These are phyloP conservation scores for Pangasius macronema DNA, from an alignment of 2,797 vertebrate species.

Conservation along the genomic window DNA sequence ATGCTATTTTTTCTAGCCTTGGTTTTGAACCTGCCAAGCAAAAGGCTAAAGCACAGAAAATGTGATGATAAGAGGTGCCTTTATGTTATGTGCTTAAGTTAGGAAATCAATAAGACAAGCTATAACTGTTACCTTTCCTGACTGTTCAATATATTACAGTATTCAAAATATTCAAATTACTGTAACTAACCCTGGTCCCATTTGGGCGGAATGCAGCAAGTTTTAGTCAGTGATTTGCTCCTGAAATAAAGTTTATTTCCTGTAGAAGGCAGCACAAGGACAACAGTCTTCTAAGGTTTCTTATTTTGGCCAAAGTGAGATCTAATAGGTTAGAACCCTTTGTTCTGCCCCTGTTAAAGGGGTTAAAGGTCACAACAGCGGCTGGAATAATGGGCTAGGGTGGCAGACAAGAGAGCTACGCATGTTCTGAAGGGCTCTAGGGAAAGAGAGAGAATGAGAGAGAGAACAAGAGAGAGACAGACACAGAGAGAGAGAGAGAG, in stretches of 20 bases:
- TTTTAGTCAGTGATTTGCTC: not conserved
- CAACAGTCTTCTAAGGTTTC: too few species aligned
- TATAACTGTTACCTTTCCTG: not conserved
- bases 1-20: not conserved
- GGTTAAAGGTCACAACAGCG: conserved; percentile 41
- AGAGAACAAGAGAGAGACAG: not conserved
- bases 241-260: not conserved
- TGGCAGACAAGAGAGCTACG: not conserved
- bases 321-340: conserved; percentile 45
- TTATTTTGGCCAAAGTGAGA: conserved; percentile 30
- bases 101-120: not conserved
- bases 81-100: not conserved
- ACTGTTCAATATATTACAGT: not conserved
- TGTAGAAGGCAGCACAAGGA: conserved; percentile 5
- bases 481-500: not conserved
- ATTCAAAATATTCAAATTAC: not conserved
- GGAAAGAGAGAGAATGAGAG: not conserved
- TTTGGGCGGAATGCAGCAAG: not conserved
- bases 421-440: not conserved
- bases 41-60: not conserved
- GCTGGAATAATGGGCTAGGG: conserved; percentile 11
- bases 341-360: conserved; percentile 43
- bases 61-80: not conserved
- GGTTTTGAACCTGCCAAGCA: not conserved
- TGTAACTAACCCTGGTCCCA: not conserved